Conservation (phyloP, 2,113 vertebrate species). For the Stomatorhinus ivindoensis region DNA sequence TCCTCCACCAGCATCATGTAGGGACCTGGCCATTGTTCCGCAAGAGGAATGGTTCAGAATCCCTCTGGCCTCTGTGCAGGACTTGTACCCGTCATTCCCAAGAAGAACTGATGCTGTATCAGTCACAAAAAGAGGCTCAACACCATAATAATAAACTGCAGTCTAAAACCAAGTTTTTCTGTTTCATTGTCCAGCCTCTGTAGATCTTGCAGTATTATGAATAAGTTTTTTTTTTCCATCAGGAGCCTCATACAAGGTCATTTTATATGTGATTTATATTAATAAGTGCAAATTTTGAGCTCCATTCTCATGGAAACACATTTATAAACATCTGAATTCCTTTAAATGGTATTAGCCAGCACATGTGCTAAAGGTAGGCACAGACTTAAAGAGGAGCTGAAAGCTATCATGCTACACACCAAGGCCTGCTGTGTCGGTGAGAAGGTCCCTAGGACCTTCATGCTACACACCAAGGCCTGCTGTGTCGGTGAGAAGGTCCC, state of each 20-base stretch:
- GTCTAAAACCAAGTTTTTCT: neutral
- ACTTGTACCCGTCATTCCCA: neutral
- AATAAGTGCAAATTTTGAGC: neutral
- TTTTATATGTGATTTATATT: neutral
- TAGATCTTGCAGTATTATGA: neutral
- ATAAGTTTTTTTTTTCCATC: neutral
- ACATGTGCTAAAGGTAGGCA: neutral
- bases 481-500: neutral
- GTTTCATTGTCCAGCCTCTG: too few relatives aligned
- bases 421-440: neutral
- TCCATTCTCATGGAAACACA: neutral
- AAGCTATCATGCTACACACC: neutral
- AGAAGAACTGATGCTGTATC: neutral
- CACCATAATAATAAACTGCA: neutral
- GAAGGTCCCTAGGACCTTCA: neutral
- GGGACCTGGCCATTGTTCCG: neutral
- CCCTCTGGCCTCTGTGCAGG: too few relatives aligned
- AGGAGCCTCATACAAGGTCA: neutral
- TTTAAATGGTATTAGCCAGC: neutral
- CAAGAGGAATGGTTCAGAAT: neutral
- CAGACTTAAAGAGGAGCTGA: neutral
- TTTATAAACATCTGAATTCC: neutral
- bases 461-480: too few relatives aligned
- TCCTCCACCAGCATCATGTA: neutral
- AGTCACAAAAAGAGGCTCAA: neutral